These are phyloP conservation scores for Drosophila eugracilis DNA, from an alignment of 1,140 invertebrate species.

Conservation along the genomic window DNA sequence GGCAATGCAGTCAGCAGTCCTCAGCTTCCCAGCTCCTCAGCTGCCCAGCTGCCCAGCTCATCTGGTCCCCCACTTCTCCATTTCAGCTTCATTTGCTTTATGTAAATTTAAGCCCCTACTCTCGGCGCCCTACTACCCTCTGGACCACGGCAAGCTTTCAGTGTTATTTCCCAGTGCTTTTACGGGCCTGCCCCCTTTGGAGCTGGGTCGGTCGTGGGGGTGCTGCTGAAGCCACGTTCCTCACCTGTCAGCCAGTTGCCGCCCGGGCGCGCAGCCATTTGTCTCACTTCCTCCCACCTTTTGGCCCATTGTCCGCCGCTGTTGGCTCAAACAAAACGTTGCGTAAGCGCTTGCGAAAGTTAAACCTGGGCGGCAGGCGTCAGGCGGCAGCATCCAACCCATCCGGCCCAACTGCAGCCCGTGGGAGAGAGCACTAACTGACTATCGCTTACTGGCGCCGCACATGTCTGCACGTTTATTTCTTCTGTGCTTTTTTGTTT, in stretches of 20 bases:
- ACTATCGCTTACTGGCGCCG: conserved; percentile 70
- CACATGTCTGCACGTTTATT: conserved; percentile 73
- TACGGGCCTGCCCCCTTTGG: conserved; percentile 44
- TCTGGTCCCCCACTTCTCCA: conserved; percentile 37
- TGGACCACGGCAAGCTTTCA: conserved; percentile 31
- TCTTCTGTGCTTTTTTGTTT: conserved; percentile 19
- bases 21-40: conserved; percentile 9
- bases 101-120: conserved; percentile 57
- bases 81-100: conserved; percentile 78
- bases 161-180: conserved; percentile 72
- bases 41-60: background rate
- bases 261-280: conserved; percentile 47
- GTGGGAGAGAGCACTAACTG: conserved; percentile 48
- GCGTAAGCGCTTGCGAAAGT: conserved; percentile 77
- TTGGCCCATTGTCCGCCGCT: conserved; percentile 11
- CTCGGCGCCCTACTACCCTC: background rate
- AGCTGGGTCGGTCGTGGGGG: background rate
- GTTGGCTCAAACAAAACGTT: conserved; percentile 67
- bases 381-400: conserved; percentile 1
- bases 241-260: conserved; percentile 67
- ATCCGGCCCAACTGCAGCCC: conserved; percentile 8
- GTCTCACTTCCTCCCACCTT: conserved; percentile 2
- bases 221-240: conserved; percentile 27
- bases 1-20: conserved; percentile 38
- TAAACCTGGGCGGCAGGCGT: conserved; percentile 45